Conservation (phyloP, 1,140 invertebrate genomes). For the Harlomillsia oculata region DNA sequence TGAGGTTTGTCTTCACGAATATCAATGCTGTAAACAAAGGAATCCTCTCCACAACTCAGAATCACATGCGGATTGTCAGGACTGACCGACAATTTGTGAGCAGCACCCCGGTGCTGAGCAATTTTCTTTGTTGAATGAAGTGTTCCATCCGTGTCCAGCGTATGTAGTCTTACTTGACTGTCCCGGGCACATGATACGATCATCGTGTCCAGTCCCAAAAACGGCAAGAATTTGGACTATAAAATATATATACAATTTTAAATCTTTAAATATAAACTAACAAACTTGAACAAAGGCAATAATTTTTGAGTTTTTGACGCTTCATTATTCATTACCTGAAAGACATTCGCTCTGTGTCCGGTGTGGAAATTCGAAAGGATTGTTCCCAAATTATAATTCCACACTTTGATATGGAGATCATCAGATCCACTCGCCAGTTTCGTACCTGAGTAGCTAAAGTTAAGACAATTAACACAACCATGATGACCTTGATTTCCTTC, state of each 20-base stretch:
- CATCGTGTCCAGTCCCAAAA: constrained; percentile 57
- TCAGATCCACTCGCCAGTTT: constrained; percentile 79
- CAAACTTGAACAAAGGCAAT: neutral
- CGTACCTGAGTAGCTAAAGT: constrained; percentile 72
- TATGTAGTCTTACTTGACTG: constrained; percentile 64
- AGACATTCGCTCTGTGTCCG: constrained; percentile 77
- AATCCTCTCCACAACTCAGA: constrained; percentile 82
- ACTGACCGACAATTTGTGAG: constrained; percentile 67
- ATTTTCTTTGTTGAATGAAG: constrained; percentile 50
- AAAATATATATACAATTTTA: too few species aligned
- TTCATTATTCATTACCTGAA: too few species aligned
- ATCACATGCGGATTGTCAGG: constrained; percentile 64
- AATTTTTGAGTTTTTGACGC: too few species aligned
- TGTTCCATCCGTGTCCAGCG: constrained; percentile 47
- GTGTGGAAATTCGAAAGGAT: constrained; percentile 56
- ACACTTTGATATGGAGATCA: constrained; percentile 72
- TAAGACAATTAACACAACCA: constrained; percentile 85
- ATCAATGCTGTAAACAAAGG: constrained; percentile 67
- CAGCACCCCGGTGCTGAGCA: constrained; percentile 59
- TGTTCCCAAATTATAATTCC: constrained; percentile 76
- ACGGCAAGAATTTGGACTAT: constrained; percentile 58
- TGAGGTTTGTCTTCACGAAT: constrained; percentile 58
- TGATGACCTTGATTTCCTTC: constrained; percentile 71
- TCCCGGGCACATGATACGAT: constrained; percentile 77
- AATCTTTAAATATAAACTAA: too few species aligned